Percentiles rank a stretch among this genome's conserved stretches.
phyloP scores from a whole-genome alignment of 2,888 invertebrate genomes.

The Biston stratarius region DNA sequence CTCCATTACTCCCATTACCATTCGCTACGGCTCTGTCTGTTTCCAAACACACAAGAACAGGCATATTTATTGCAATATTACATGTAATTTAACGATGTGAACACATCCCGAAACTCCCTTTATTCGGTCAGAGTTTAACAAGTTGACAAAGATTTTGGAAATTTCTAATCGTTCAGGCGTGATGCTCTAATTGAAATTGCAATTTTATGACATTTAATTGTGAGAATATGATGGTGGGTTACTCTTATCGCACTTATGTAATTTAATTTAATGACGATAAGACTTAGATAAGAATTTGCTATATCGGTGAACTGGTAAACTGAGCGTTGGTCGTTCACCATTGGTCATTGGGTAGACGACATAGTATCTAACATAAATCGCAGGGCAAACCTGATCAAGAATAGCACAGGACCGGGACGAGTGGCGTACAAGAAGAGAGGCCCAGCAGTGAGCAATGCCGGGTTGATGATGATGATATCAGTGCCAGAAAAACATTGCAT shows the following conservation, averaged over 20 bases:
- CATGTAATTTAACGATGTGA: constrained; percentile 85
- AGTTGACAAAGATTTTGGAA: constrained; percentile 78
- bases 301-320: too few species aligned
- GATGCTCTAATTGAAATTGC: constrained; percentile 68
- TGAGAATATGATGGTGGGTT: constrained; percentile 61
- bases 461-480: too few species aligned
- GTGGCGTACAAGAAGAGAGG: too few species aligned
- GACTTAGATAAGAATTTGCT: constrained; percentile 3
- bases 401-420: too few species aligned
- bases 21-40: constrained; percentile 79
- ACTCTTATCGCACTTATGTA: neutral
- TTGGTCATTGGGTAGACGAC: too few species aligned
- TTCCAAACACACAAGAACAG: constrained; percentile 77
- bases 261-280: constrained; percentile 16
- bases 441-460: too few species aligned
- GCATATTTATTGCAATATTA: constrained; percentile 83
- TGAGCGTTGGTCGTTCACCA: too few species aligned
- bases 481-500: constrained; percentile 10
- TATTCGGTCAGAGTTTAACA: constrained; percentile 86
- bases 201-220: constrained; percentile 79
- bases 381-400: too few species aligned
- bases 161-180: constrained; percentile 78
- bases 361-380: too few species aligned
- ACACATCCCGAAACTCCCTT: constrained; percentile 65
- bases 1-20: constrained; percentile 72